These are phyloP conservation scores for Melanerpes aurifrons DNA, from an alignment of 2,113 vertebrate genomes.

Conservation along the genomic window DNA sequence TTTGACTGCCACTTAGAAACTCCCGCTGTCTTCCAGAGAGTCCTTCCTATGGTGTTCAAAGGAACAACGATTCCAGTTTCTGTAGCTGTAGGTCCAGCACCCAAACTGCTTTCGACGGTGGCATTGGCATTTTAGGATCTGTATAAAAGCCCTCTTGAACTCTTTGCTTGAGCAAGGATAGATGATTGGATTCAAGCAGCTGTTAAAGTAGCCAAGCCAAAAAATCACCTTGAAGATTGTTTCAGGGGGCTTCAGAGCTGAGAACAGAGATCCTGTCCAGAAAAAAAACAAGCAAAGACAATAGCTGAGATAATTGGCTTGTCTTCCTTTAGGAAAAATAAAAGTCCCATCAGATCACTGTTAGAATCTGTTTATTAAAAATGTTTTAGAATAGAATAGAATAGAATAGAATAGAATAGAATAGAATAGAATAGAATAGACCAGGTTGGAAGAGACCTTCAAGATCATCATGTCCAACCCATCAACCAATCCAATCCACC, in stretches of 20 bases:
- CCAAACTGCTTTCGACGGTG: constrained; percentile 83
- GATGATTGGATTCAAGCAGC: constrained; percentile 97
- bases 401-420: too few species aligned
- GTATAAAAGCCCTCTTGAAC: constrained; percentile 96
- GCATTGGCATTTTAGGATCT: constrained; percentile 90
- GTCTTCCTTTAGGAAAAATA: neutral
- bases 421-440: too few species aligned
- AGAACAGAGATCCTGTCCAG: constrained; percentile 89
- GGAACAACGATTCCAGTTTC: constrained; percentile 85
- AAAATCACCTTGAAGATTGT: constrained; percentile 94
- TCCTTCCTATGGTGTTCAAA: constrained; percentile 83
- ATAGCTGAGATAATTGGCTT: neutral
- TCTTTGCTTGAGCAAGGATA: constrained; percentile 98
- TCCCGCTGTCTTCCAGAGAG: constrained; percentile 84
- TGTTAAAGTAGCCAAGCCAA: constrained; percentile 99
- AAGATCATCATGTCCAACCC: too few species aligned
- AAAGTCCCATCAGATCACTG: neutral
- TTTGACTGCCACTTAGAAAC: constrained; percentile 91
- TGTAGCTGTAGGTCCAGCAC: constrained; percentile 88
- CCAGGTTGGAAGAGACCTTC: too few species aligned
- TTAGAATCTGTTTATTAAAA: neutral
- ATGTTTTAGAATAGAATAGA: neutral
- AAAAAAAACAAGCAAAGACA: neutral
- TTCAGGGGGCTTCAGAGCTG: constrained; percentile 86
- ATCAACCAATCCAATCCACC: too few species aligned